phyloP scores from a whole-genome alignment of 2,888 invertebrate genomes.

The Sarcophaga subvicina region DNA sequence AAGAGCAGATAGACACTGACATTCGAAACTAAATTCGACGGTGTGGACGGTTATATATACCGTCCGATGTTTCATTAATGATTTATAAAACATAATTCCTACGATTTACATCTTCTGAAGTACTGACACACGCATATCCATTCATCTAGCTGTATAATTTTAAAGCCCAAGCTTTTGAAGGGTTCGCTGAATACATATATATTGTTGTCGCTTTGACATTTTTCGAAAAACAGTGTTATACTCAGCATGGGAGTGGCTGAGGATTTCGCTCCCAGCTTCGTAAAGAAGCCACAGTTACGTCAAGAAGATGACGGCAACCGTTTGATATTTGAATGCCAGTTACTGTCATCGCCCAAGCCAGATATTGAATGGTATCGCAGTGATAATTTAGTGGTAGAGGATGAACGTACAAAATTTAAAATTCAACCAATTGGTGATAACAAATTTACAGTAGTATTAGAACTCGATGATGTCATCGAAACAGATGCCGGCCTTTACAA shows the following conservation, averaged over 20 bases:
- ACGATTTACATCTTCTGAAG: constrained; percentile 7
- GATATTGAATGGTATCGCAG: constrained; percentile 96
- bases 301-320: constrained; percentile 98
- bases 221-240: constrained; percentile 21
- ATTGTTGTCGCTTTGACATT: not conserved
- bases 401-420: constrained; percentile 93
- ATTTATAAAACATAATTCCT: constrained; percentile 34
- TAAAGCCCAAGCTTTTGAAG: constrained; percentile 36
- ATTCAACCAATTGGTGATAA: constrained; percentile 92
- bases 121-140: not conserved
- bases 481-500: constrained; percentile 97
- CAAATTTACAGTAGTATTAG: constrained; percentile 95
- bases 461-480: constrained; percentile 97
- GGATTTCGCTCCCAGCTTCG: constrained; percentile 99
- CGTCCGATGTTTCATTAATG: constrained; percentile 55
- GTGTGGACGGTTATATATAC: constrained; percentile 39
- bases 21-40: not conserved
- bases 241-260: constrained; percentile 84
- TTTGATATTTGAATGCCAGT: constrained; percentile 96
- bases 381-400: constrained; percentile 91
- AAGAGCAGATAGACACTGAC: not conserved
- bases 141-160: constrained; percentile 9
- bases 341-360: constrained; percentile 93
- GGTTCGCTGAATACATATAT: no score
- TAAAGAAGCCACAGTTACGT: constrained; percentile 97